Conservation (phyloP, 2,113 vertebrate genomes). For the Vulpes lagopus region DNA sequence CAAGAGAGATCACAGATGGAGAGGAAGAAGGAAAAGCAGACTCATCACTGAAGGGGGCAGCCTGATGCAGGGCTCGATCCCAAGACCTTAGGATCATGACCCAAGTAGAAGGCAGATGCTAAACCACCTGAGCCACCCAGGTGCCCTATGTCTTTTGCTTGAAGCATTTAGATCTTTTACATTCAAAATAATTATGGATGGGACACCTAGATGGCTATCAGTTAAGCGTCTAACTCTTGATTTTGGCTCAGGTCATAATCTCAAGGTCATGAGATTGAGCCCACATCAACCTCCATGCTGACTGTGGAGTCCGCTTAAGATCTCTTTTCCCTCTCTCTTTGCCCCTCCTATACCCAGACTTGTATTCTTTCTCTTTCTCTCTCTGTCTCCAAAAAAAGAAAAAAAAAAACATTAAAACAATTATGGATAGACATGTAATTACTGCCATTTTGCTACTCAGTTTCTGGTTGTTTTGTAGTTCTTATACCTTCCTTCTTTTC, state of each 20-base stretch:
- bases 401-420: background rate
- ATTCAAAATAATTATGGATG: no score
- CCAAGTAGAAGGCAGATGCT: no score
- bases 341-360: background rate
- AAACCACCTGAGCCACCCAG: no score
- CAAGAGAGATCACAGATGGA: no score
- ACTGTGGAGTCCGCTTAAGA: background rate
- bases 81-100: no score
- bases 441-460: background rate
- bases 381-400: background rate
- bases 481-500: background rate
- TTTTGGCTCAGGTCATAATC: background rate
- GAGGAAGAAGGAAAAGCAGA: no score
- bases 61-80: no score
- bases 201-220: no score
- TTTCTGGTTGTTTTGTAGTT: background rate
- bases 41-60: no score
- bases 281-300: background rate
- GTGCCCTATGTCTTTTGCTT: no score
- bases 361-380: background rate
- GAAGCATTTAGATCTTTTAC: no score
- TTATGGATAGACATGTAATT: background rate
- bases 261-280: background rate
- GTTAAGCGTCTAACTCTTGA: background rate
- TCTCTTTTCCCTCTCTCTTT: background rate